Percentiles rank a stretch among this genome's conserved stretches.
These are phyloP conservation scores for Gila robusta DNA, from an alignment of 2,797 vertebrate genomes.

Conservation along the genomic window DNA sequence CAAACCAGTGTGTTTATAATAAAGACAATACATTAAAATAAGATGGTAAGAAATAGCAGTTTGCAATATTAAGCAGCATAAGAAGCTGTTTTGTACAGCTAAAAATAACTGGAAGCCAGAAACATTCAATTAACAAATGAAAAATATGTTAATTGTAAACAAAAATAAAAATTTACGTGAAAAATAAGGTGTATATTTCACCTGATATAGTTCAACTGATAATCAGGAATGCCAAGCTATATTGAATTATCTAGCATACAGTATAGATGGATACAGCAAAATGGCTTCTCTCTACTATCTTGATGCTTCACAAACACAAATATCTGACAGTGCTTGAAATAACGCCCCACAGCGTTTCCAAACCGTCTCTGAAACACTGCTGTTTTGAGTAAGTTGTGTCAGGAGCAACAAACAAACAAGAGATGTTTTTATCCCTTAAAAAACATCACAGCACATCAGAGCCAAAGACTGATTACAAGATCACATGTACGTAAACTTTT, in stretches of 20 bases:
- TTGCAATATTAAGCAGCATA: background rate
- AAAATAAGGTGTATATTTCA: conserved; percentile 15
- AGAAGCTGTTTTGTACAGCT: background rate
- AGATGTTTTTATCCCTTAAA: background rate
- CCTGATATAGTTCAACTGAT: conserved; percentile 57
- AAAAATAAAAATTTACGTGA: background rate
- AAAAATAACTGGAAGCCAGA: background rate
- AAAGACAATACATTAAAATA: background rate
- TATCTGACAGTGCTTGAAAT: conserved; percentile 1
- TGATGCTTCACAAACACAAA: background rate
- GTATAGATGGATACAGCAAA: conserved; percentile 2
- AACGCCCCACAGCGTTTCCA: background rate
- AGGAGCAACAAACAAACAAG: conserved; percentile 19
- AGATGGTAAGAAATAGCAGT: background rate
- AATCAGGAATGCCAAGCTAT: conserved; percentile 54
- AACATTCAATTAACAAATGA: background rate
- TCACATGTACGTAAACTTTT: background rate
- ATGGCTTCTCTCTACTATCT: background rate
- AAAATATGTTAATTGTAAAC: too few relatives aligned
- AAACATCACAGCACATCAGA: conserved; percentile 3
- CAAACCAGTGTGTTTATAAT: background rate
- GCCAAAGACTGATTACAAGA: conserved; percentile 6
- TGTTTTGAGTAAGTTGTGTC: conserved; percentile 16
- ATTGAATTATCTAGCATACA: conserved; percentile 49
- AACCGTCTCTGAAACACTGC: conserved; percentile 5